Conservation (phyloP, 2,113 vertebrate species). For the Toxotes jaculatrix region DNA sequence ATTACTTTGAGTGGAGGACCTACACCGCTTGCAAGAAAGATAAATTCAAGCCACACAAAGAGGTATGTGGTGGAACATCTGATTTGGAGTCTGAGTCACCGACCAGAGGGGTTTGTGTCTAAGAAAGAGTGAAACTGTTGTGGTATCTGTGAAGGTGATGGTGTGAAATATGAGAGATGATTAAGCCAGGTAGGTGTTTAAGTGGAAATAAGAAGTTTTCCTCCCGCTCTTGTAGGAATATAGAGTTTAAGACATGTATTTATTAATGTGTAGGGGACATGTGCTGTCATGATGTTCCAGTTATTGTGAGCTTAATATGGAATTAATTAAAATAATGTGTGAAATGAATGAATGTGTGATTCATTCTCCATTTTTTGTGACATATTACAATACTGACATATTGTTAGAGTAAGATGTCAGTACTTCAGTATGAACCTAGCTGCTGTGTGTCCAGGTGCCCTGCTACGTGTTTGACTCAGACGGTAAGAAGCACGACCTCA, state of each 20-base stretch:
- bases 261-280: not conserved
- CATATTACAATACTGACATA: no score
- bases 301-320: not conserved
- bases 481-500: constrained; percentile 92
- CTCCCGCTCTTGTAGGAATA: not conserved
- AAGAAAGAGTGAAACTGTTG: not conserved
- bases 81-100: not conserved
- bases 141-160: not conserved
- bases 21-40: constrained; percentile 90
- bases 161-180: not conserved
- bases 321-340: constrained; percentile 21
- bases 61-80: constrained; percentile 84
- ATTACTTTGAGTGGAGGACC: constrained; percentile 97
- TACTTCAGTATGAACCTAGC: not conserved
- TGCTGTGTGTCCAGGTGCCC: constrained; percentile 86
- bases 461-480: constrained; percentile 91
- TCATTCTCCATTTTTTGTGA: not conserved
- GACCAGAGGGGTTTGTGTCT: not conserved
- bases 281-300: not conserved
- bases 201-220: not conserved
- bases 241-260: not conserved
- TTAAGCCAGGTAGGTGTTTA: not conserved
- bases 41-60: constrained; percentile 91
- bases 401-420: no score
- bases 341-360: not conserved